Evolutionary conservation across 2,888 invertebrate species (phyloP), one percentile per base, ranked within the genome.

Genomic region (Caenorhabditis macrosperma): DNA sequence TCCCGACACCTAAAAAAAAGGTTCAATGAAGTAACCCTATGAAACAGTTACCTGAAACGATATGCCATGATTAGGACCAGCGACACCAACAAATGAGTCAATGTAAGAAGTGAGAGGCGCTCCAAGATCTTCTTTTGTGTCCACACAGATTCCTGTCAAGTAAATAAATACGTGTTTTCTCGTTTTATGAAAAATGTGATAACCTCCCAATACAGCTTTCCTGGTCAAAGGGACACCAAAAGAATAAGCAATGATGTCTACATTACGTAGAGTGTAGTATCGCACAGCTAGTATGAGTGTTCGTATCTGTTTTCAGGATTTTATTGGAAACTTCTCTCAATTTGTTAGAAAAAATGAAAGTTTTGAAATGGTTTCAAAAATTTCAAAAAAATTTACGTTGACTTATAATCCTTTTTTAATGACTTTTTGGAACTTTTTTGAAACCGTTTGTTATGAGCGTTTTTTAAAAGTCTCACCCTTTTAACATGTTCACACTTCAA

Each of bases 1-100:
- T 4, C 82, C 82, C 9, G 60, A 64, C 15, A 83, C 44, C 75
- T 83, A 33, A 20, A 44, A 35, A 46, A 0, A 26, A 38, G 35
- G 9, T 30, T 5, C n/a, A 22, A 1, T 24, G 24, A 38, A n/a
- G n/a, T n/a, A n/a, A n/a, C n/a, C n/a, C n/a, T n/a, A n/a, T n/a
- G n/a, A 41, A 28, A 35, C 20, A 26, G 2, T 9, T 17, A 76
- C 76, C 48, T 76, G 67, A 5, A 85, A 76, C 2, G 86, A 63
- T 26, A 89, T 87, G 7, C 89, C 89, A 66, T 89, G 89, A 48
- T 89, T 89, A 9, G 89, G 89, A 1, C 89, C 89, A 9, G 89
- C 89, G 5, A 89, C 82, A 2, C 89, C 89, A 22, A 89, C 82
- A 75, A 83, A 89, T 1, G 89, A 86, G 64, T 89, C 89, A 7